Evolutionary conservation across 2,797 vertebrate genomes (phyloP), one percentile per base, ranked within the genome.

Genomic region (Vultur gryphus): DNA sequence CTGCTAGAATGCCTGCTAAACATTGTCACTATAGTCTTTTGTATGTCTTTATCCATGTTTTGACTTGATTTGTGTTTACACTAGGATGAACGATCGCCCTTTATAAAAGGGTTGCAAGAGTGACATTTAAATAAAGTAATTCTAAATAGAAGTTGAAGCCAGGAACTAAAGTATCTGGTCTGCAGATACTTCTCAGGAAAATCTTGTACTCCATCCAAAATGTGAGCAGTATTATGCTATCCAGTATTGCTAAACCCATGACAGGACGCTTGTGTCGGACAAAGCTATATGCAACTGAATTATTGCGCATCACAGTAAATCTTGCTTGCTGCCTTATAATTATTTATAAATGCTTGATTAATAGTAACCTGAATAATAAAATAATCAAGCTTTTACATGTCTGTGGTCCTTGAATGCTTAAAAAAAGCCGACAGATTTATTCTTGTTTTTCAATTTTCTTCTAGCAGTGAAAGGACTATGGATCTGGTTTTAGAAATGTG

Each of bases 401-500:
- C 12, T 80, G n/a, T 43, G 73, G 25, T 70, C 28, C 52, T 69
- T 67, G 43, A 92, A 58, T 52, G 29, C 49, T 62, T 84, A 70
- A 43, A 65, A 90, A 75, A 81, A 65, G 9, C 51, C 92, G 71
- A 94, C 33, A 33, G 94, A 16, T 97, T 97, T 95, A 95, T 94
- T 96, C n/a, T 82, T 90, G 16, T 64, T 95, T 84, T 94, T 96
- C 2, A 16, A 76, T 96, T 97, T 97, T 95, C 46, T 18, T 96
- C 96, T 84, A 98, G 97, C 95, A 99, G 99, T 96, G 99, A 99
- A 97, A 98, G 99, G 96, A 99, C 99, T 55, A 99, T 99, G 99
- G 99, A 99, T 94, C 98, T 99, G 93, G 98, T 99, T 83, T 98
- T 99, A 97, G 99, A 99, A 97, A 99, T 99, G 99, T 99, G 99